Evolutionary conservation across 2,797 vertebrate genomes (phyloP).

Genomic region (Potorous gilbertii): DNA sequence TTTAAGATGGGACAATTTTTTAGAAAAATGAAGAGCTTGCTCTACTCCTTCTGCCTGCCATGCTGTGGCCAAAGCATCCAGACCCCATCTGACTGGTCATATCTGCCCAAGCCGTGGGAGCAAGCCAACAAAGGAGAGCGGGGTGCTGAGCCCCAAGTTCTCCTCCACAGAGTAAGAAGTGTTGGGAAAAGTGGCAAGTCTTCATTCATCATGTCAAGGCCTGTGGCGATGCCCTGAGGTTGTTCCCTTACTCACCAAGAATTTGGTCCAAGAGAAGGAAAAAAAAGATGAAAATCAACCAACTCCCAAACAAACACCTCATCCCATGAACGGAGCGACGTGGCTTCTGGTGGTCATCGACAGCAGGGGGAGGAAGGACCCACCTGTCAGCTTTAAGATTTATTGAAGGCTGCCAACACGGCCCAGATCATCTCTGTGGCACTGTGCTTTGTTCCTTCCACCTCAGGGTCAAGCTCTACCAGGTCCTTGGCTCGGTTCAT

Average conservation of each 20-base stretch:
- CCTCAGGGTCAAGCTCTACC: constrained; percentile 87
- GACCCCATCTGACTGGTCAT: constrained; percentile 37
- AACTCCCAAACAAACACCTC: constrained; percentile 42
- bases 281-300: constrained; percentile 35
- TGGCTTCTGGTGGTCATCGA: constrained; percentile 57
- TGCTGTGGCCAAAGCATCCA: constrained; percentile 40
- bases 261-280: constrained; percentile 63
- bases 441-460: constrained; percentile 83
- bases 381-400: constrained; percentile 78
- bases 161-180: constrained; percentile 27
- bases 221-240: constrained; percentile 51
- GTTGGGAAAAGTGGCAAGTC: constrained; percentile 35
- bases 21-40: constrained; percentile 54
- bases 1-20: constrained; percentile 55
- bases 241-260: constrained; percentile 39
- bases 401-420: constrained; percentile 89
- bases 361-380: neutral
- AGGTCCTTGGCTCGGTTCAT: constrained; percentile 85
- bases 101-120: constrained; percentile 37
- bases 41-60: constrained; percentile 58
- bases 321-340: constrained; percentile 49
- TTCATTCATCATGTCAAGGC: constrained; percentile 35
- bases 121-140: constrained; percentile 23
- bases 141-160: neutral
- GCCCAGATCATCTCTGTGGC: constrained; percentile 90